Evolutionary conservation across 2,888 invertebrate genomes (phyloP), one percentile per base, ranked within the genome.

Genomic region (Volucella bombylans): DNA sequence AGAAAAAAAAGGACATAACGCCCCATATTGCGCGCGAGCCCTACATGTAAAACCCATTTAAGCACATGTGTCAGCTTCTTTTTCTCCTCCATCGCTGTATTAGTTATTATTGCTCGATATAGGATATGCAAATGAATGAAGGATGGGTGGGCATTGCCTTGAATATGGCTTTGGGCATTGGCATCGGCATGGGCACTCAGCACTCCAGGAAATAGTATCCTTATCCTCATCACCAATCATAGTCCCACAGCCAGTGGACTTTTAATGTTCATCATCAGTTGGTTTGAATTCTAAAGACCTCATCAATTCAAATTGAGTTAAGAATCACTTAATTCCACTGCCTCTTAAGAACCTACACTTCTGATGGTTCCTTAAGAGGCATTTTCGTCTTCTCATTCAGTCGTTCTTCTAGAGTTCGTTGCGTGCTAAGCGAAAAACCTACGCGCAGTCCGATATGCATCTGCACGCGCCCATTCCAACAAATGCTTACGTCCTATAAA

Each of bases 281-380:
- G 57, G 41, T 15, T 38, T 50, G 18, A 49, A 59, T 73, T 69
- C 68, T 61, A 65, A 73, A 43, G 11, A 14, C 41, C 85, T 81
- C 76, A 85, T 85, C 85, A 85, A 85, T 85, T 85, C 85, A 81
- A 85, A 85, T 85, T 85, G 72, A 77, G 67, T 81, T 85, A 76
- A 85, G 81, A 85, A 85, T 81, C 85, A 71, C 80, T 85, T 85
- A 76, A 85, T 85, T 85, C 80, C 45, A 54, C 47, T 59, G 55
- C 59, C 31, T 31, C 31, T 31, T 31, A 31, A 31, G 31, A 31
- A 31, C 31, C 31, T 31, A 31, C 31, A 31, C 31, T 31, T 31
- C 6, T 31, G n/a, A n/a, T n/a, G 76, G 78, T 61, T 72, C 68
- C 15, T 64, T 31, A 31, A 31, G 43, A 59, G 72, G 8, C 45